Base-by-base conservation (phyloP, 2,797 vertebrate genomes). In the Myotis myotis region DNA sequence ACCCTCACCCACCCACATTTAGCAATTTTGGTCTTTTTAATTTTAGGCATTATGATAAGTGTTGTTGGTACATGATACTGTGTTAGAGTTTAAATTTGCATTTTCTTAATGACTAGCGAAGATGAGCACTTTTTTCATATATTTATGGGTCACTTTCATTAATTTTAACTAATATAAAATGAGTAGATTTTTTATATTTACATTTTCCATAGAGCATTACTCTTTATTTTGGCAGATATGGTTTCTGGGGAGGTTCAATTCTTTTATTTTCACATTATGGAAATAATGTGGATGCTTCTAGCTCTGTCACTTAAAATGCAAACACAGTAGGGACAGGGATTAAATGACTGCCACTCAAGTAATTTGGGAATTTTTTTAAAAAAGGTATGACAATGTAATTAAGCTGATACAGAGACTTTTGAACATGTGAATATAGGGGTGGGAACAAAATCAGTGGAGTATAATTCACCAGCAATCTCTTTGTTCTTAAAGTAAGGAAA, bases 261-360 rank as follows among this genome's bases (percentile, higher is more conserved):
- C 36, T 89, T 90, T 82, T 47, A 28, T 95, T 79, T 94, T 74
- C 55, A 86, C 17, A 62, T 91, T 86, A 75, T 87, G 38, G 22
- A 60, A 68, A 74, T 70, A 74, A 10, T 55, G 13, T 79, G 70
- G 49, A 62, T 88, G 25, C 62, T 83, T 94, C 41, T 79, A 49
- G 33, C 23, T 20, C 23, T 88, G 55, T 64, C 75, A 82, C 30
- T 95, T 94, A 79, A 93, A 87, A 84, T 78, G 20, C 33, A 38
- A 83, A 44, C 5, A 33, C 64, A 87, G 12, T 68, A 55, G 44
- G 44, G 47, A 11, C 28, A 66, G 13, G 22, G 11, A 79, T 70
- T 89, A 84, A 91, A 86, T 89, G 25, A 86, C 8, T 89, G 53
- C 10, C n/a, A 47, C n/a, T 47, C 5, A 92, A 36, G 33, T 76